Evolutionary conservation across 2,797 vertebrate genomes (phyloP), one percentile per base, ranked within the genome.

Genomic region (Lutjanus argentimaculatus): DNA sequence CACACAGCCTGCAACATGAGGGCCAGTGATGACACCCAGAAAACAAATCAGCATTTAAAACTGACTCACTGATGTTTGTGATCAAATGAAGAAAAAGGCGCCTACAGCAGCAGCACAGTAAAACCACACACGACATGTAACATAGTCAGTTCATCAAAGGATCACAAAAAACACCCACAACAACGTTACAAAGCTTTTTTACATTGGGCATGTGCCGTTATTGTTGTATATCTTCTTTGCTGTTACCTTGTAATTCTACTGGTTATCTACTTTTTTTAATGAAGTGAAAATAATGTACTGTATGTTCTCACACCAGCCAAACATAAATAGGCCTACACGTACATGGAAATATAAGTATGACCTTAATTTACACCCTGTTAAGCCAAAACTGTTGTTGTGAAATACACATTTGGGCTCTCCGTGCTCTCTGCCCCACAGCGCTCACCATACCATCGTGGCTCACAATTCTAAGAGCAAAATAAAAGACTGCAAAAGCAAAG

Each of bases 401-500:
- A 72, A 59, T 6, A 21, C 69, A 61, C 43, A 63, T 71, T 68
- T 85, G 75, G 84, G 83, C 65, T 55, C 45, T 22, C 15, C 1
- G 25, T 3, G 2, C 25, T 25, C 25, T 2, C 25, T 25, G 25
- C 25, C 25, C 25, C 2, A 3, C 25, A 25, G 25, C 3, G 15
- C 72, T 82, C 53, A 25, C 74, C 65, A 85, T 83, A 88, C 77
- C 71, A 46, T 51, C 48, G 48, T 2, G 36, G 70, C 51, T 64
- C 64, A 67, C 69, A 73, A 72, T 77, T 13, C 30, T 56, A 67
- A 67, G 68, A 61, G 65, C 65, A 74, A 80, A 85, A 84, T 40
- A 68, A 76, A 88, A 89, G 45, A 83, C 46, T 49, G 67, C 67
- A 43, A 77, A 85, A 87, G 84, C 80, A 72, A 88, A 82, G 75